Evolutionary conservation across 2,113 vertebrate genomes (phyloP).

Genomic region (Platichthys flesus): DNA sequence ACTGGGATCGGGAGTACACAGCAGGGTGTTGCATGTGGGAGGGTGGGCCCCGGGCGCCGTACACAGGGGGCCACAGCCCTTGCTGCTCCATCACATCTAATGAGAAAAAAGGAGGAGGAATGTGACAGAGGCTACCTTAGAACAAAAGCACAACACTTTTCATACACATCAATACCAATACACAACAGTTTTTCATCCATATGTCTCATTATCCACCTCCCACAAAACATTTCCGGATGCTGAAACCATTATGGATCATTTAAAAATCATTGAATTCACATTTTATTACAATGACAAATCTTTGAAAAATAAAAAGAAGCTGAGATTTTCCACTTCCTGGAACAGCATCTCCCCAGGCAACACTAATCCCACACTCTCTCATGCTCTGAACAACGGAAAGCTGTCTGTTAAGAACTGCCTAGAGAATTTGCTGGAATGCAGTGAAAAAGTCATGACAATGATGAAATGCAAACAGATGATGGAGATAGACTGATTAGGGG

Average conservation of each 20-base stretch:
- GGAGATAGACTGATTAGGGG: constrained; percentile 53
- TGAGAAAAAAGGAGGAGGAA: constrained; percentile 68
- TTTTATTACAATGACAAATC: constrained; percentile 48
- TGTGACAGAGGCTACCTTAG: constrained; percentile 48
- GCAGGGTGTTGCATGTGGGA: constrained; percentile 95
- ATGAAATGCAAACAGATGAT: constrained; percentile 59
- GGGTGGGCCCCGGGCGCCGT: constrained; percentile 88
- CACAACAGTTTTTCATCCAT: constrained; percentile 35
- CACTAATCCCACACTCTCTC: constrained; percentile 73
- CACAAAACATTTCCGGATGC: constrained; percentile 52
- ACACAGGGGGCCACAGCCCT: constrained; percentile 95
- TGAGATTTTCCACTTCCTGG: constrained; percentile 55
- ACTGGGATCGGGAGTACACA: constrained; percentile 92
- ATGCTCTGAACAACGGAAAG: constrained; percentile 49
- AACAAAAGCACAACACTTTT: constrained; percentile 37
- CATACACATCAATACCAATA: constrained; percentile 19
- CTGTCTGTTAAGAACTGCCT: constrained; percentile 49
- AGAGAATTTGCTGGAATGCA: constrained; percentile 71
- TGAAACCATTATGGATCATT: constrained; percentile 64
- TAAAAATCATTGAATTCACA: constrained; percentile 59
- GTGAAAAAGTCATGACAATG: constrained; percentile 46
- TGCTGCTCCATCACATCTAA: constrained; percentile 97
- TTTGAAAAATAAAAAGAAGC: constrained; percentile 4
- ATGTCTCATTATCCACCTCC: constrained; percentile 52
- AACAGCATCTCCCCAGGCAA: constrained; percentile 40